Evolutionary conservation across 2,888 invertebrate genomes (phyloP).

Genomic region (Eilema griseolum): DNA sequence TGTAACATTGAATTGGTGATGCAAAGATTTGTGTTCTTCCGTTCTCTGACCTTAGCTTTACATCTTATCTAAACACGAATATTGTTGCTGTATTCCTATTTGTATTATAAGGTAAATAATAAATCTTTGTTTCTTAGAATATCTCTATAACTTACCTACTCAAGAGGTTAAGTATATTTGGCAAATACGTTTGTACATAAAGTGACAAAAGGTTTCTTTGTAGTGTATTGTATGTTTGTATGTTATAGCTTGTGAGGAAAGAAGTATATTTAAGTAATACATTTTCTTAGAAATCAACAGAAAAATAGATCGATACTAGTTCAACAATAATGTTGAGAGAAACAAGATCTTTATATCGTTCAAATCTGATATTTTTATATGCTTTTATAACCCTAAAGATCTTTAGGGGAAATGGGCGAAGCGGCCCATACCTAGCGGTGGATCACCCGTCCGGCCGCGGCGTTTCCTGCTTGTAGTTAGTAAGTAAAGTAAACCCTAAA

Average conservation of each 20-base stretch:
- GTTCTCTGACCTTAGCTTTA: slow-evolving; percentile 2
- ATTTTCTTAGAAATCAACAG: slow-evolving; percentile 37
- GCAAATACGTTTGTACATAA: background rate
- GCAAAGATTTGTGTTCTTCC: background rate
- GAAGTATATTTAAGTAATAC: slow-evolving; percentile 15
- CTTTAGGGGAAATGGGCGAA: too few species aligned
- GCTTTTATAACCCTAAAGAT: background rate
- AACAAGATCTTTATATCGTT: background rate
- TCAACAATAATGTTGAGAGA: slow-evolving; percentile 11
- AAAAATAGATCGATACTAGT: slow-evolving; percentile 22
- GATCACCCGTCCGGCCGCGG: too few species aligned
- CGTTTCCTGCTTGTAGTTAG: too few species aligned
- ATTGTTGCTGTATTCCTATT: background rate
- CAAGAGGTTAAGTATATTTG: slow-evolving; percentile 4
- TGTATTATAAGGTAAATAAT: slow-evolving; percentile 1
- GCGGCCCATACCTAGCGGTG: too few species aligned
- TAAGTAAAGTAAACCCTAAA: too few species aligned
- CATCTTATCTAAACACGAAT: background rate
- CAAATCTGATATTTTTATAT: background rate
- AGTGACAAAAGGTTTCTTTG: background rate
- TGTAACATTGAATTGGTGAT: background rate
- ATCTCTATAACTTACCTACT: background rate
- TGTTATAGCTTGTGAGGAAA: background rate
- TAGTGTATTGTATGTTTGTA: background rate
- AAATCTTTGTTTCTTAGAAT: background rate